Percentiles rank a stretch among this genome's conserved stretches.
phyloP scores from a whole-genome alignment of 1,140 invertebrate species.

The Dreissena polymorpha region DNA sequence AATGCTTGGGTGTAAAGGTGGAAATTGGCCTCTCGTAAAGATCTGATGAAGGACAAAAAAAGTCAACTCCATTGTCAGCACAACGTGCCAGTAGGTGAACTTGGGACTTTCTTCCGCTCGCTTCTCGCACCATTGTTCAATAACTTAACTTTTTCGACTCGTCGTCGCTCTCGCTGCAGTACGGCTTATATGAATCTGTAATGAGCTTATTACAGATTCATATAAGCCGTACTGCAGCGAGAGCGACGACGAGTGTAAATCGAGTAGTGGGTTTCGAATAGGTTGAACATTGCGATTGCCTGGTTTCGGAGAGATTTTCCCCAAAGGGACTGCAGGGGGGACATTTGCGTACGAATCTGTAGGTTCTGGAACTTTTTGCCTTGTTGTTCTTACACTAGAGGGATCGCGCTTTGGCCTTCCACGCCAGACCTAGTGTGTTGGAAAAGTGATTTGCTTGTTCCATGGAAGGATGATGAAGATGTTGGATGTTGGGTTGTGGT shows the following conservation, averaged over 20 bases:
- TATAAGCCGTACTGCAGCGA: too few relatives aligned
- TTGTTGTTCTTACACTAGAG: background rate
- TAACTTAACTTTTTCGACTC: background rate
- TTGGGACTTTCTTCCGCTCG: background rate
- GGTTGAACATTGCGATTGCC: too few relatives aligned
- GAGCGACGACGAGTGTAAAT: background rate
- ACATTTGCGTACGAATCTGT: slow-evolving; percentile 48
- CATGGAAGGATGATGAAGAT: slow-evolving; percentile 59
- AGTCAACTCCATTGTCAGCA: slow-evolving; percentile 6
- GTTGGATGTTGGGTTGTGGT: slow-evolving; percentile 64
- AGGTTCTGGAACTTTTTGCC: slow-evolving; percentile 21
- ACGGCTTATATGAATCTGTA: too few relatives aligned
- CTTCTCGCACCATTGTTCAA: background rate
- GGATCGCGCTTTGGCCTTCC: background rate
- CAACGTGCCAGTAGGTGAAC: slow-evolving; percentile 7
- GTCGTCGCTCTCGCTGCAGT: too few relatives aligned
- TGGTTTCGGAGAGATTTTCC: too few relatives aligned
- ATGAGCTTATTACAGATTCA: too few relatives aligned
- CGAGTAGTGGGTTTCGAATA: too few relatives aligned
- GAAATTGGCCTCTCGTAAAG: too few relatives aligned
- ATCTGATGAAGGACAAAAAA: slow-evolving; percentile 9
- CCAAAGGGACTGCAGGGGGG: slow-evolving; percentile 9
- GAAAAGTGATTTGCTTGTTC: slow-evolving; percentile 63
- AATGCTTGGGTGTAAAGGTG: too few relatives aligned
- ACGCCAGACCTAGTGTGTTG: slow-evolving; percentile 49